Evolutionary conservation across 2,113 vertebrate genomes (phyloP).

Genomic region (Gymnarchus niloticus): DNA sequence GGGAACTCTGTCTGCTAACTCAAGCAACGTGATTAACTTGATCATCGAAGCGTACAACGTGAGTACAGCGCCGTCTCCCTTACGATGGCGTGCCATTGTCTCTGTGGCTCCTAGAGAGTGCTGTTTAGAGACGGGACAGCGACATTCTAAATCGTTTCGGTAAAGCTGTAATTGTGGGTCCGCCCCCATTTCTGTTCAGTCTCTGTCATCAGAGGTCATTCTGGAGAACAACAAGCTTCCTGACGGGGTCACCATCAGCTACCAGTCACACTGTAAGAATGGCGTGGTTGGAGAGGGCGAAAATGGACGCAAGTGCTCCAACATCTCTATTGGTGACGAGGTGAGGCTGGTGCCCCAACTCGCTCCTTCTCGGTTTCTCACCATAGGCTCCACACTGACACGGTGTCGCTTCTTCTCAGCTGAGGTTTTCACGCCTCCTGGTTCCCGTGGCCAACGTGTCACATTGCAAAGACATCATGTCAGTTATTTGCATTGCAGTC

Average conservation of each 20-base stretch:
- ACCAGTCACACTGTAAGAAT: constrained; percentile 91
- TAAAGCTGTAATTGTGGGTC: not conserved
- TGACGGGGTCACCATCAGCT: constrained; percentile 83
- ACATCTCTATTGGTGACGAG: constrained; percentile 97
- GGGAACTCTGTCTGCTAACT: constrained; percentile 88
- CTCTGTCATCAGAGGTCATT: constrained; percentile 92
- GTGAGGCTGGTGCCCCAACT: constrained; percentile 52
- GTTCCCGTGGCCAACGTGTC: not conserved
- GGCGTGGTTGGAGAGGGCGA: constrained; percentile 80
- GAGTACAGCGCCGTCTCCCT: no score
- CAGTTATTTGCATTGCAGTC: not conserved
- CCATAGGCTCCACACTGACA: no score
- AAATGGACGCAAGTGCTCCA: constrained; percentile 88
- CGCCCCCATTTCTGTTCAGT: constrained; percentile 53
- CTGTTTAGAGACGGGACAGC: not conserved
- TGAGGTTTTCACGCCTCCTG: not conserved
- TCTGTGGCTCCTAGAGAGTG: no score
- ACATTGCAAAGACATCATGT: not conserved
- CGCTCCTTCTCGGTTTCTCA: no score
- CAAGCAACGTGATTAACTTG: constrained; percentile 93
- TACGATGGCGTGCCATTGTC: no score
- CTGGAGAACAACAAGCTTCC: constrained; percentile 86
- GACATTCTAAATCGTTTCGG: not conserved
- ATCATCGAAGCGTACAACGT: constrained; percentile 98
- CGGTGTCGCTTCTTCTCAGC: not conserved